These are phyloP conservation scores for Arvicanthis niloticus DNA, from an alignment of 2,113 vertebrate species.

Conservation along the genomic window DNA sequence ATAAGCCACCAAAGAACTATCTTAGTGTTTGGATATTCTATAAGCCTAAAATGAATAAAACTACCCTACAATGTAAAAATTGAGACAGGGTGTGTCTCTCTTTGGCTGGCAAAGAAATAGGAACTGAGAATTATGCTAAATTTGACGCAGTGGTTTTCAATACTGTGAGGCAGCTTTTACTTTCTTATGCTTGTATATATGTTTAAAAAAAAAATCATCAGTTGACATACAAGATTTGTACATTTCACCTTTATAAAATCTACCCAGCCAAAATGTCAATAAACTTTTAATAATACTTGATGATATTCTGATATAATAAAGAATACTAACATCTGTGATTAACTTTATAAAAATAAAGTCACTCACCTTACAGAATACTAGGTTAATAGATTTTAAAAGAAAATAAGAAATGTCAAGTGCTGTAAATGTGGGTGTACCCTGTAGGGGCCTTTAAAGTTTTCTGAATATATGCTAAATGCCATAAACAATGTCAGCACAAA, in stretches of 20 bases:
- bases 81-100: neutral
- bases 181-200: neutral
- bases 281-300: neutral
- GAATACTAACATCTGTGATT: neutral
- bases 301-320: neutral
- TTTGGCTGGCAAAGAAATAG: neutral
- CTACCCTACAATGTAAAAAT: neutral
- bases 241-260: slow-evolving; percentile 27
- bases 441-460: neutral
- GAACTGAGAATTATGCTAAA: neutral
- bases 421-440: neutral
- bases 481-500: neutral
- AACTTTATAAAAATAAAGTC: slow-evolving; percentile 12
- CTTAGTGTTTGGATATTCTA: neutral
- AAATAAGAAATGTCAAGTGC: neutral
- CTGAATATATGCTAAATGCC: neutral
- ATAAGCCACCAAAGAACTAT: neutral
- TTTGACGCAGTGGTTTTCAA: neutral
- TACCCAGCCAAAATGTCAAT: neutral
- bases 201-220: neutral
- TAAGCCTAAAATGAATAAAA: neutral
- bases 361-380: neutral
- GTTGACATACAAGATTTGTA: neutral
- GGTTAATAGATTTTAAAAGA: neutral
- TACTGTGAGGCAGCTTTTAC: neutral